Evolutionary conservation across 2,888 invertebrate species (phyloP), one percentile per base, ranked within the genome.

Genomic region (Apodemia duryi): DNA sequence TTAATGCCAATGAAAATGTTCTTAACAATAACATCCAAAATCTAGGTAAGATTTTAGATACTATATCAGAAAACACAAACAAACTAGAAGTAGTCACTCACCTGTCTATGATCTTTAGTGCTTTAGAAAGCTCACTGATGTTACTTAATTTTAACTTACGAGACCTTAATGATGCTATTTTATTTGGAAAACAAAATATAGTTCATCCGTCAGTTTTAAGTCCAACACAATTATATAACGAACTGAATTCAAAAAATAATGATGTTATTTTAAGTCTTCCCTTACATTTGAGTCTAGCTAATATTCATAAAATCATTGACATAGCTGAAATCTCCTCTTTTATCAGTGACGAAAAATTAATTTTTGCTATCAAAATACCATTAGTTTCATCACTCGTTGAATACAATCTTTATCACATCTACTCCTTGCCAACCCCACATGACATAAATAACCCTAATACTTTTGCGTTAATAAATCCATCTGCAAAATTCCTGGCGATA

Each of bases 41-140:
- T 10, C 35, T 63, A 2, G 63, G 63, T 1, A 63, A 63, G 52
- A 63, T 63, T 52, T 63, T 63, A 38, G 63, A 46, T 32, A 49
- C 62, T 62, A 49, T 62, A 49, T 62, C 62, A 49, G 29, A 5
- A 28, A 62, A 62, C 9, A 32, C 54, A 41, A 61, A 64, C 49
- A 61, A 64, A 46, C 32, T 64, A 2, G 46, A 64, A 49, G 43
- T 46, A 64, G 9, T 64, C 54, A 41, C 52, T 54, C 52, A 52
- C 11, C 13, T 63, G 28, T 61, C 61, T 0, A 64, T 64, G 64
- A 64, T 60, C n/a, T 57, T 60, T 60, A 64, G 64, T 64, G 57
- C 60, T 11, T 29, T 64, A 43, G 64, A 64, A 64, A 64, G 64
- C 46, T 64, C 64, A n/a, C 32, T 60, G 6, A 64, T 64, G 57